Base-by-base conservation (phyloP, 1,140 invertebrate species). In the Caenorhabditis brenneri region DNA sequence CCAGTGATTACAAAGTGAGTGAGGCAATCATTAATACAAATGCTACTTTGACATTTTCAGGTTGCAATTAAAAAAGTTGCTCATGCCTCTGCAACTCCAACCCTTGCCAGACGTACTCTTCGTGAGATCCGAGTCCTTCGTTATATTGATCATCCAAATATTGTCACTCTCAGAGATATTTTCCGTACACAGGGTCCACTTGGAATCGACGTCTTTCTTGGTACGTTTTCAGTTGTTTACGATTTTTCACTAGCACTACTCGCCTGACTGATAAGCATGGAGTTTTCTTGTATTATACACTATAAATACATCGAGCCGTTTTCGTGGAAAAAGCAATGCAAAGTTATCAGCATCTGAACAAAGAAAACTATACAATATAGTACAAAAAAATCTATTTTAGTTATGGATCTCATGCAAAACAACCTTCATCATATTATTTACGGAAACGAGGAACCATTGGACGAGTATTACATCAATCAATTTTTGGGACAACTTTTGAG, bases 41-140 rank as follows among this genome's bases (percentile, higher is more conserved):
- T 19, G 48, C 24, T 74, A 24, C 29, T 9, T 12, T 39, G 48
- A 0, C 22, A 24, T n/a, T 65, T 86, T 31, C 87, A 90, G 84
- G 92, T 93, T 9, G 92, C 92, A 24, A 92, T 93, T 29, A 93
- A 93, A 85, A 92, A 92, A 83, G 93, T 92, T 81, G 91, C 90
- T 65, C 86, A 89, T 65, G 90, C 90, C 22, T 90, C 90, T 42
- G 88, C 88, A 9, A 88, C 89, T 16, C 87, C 90, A 49, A 90
- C 89, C n/a, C 88, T 92, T 15, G 91, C 91, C 1, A 92, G 91
- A 83, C 86, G 92, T 83, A 92, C 92, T 7, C 91, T 92, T 83
- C 81, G 92, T 39, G 92, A 93, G 88, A 92, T 93, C n/a, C 91
- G 92, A 80, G 92, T 93, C 42, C 89, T 93, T 7, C 80, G 88